phyloP scores from a whole-genome alignment of 1,140 invertebrate genomes.

The Drosophila saltans region DNA sequence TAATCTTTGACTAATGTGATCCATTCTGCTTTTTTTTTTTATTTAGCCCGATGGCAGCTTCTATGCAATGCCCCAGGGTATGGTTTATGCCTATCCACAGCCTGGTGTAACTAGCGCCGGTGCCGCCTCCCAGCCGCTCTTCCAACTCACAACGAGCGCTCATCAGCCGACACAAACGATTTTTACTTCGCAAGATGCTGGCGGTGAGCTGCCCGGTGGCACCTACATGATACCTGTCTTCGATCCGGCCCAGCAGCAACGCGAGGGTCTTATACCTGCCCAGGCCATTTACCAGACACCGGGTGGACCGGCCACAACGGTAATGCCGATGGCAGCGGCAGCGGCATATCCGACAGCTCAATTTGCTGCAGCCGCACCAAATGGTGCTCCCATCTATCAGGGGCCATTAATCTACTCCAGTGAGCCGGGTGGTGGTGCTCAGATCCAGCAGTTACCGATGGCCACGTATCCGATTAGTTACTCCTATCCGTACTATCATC shows the following conservation, averaged over 20 bases:
- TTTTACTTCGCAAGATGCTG: slow-evolving; percentile 65
- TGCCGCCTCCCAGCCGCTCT: slow-evolving; percentile 64
- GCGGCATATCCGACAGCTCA: slow-evolving; percentile 76
- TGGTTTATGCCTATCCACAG: slow-evolving; percentile 81
- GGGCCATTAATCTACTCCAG: slow-evolving; percentile 78
- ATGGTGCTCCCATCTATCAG: slow-evolving; percentile 79
- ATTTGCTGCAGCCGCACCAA: slow-evolving; percentile 70
- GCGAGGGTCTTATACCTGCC: slow-evolving; percentile 69
- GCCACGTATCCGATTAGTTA: slow-evolving; percentile 81
- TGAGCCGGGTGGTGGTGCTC: slow-evolving; percentile 68
- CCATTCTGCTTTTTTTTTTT: neutral
- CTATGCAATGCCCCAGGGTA: slow-evolving; percentile 81
- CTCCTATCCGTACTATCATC: slow-evolving; percentile 79
- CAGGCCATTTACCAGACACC: slow-evolving; percentile 78
- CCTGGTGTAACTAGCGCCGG: slow-evolving; percentile 59
- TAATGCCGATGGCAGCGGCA: slow-evolving; percentile 69
- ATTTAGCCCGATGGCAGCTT: slow-evolving; percentile 80
- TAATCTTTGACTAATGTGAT: neutral
- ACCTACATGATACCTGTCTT: slow-evolving; percentile 83
- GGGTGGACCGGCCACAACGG: slow-evolving; percentile 59
- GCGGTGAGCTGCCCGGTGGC: slow-evolving; percentile 71
- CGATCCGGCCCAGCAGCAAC: slow-evolving; percentile 75
- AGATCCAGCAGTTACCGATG: slow-evolving; percentile 80
- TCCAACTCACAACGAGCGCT: slow-evolving; percentile 65
- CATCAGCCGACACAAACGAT: slow-evolving; percentile 58